Conservation (phyloP, 2,113 vertebrate genomes). For the Procavia capensis region DNA sequence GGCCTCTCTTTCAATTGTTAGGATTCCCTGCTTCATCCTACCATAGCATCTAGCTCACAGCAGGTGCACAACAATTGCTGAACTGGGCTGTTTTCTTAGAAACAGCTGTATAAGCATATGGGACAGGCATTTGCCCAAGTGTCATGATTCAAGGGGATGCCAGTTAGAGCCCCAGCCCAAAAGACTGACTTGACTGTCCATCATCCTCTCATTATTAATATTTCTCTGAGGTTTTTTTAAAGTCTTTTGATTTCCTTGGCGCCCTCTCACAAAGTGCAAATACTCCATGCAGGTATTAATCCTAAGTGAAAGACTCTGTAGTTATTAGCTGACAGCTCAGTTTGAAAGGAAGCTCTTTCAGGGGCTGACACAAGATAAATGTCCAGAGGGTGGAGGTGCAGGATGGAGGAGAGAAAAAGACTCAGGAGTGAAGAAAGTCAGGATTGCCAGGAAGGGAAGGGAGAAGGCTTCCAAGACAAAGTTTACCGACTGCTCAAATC, state of each 20-base stretch:
- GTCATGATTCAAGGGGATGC: not conserved
- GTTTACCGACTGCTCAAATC: not conserved
- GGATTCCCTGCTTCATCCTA: not conserved
- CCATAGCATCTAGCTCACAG: not conserved
- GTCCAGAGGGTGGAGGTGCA: not conserved
- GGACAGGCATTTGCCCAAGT: not conserved
- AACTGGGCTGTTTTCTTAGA: not conserved
- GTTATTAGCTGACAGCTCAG: not conserved
- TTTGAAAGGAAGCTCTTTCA: not conserved
- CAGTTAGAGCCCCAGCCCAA: not conserved
- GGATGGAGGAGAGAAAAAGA: not conserved
- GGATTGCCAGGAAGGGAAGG: not conserved
- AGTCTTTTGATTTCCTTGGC: not conserved
- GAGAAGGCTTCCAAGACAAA: not conserved
- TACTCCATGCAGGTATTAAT: not conserved
- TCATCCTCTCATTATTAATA: not conserved
- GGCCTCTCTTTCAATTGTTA: not conserved
- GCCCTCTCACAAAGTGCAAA: not conserved
- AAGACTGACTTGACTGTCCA: not conserved
- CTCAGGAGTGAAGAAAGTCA: not conserved
- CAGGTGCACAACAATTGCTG: not conserved
- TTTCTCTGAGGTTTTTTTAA: slow-evolving; percentile 30
- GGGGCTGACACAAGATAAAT: not conserved
- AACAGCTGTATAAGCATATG: not conserved
- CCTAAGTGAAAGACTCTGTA: not conserved